Evolutionary conservation across 2,797 vertebrate genomes (phyloP).

Genomic region (Cyclura pinguis): DNA sequence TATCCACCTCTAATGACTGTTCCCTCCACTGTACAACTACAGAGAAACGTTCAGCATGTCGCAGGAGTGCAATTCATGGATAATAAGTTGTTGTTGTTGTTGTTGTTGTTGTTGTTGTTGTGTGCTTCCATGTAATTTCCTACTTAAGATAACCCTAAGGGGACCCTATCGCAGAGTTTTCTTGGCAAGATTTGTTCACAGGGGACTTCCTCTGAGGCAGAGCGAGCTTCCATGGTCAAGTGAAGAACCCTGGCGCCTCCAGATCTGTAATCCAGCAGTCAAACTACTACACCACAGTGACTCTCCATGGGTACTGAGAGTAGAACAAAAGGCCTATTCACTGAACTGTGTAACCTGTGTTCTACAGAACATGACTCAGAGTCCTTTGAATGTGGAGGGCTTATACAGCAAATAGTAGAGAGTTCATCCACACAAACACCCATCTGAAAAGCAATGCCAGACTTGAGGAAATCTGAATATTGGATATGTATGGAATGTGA

Average conservation of each 20-base stretch:
- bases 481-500: background rate
- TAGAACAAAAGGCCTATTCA: background rate
- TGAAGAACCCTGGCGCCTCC: too few relatives aligned
- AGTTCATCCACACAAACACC: background rate
- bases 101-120: too few relatives aligned
- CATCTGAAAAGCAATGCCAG: background rate
- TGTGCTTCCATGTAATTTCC: too few relatives aligned
- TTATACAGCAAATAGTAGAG: background rate
- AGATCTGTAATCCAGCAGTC: too few relatives aligned
- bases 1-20: background rate
- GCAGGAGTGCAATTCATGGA: background rate
- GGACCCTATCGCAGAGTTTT: too few relatives aligned
- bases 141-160: too few relatives aligned
- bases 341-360: background rate
- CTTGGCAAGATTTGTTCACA: too few relatives aligned
- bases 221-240: too few relatives aligned
- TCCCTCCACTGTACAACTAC: background rate
- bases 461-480: background rate
- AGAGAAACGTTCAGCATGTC: background rate
- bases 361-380: background rate
- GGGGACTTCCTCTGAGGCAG: too few relatives aligned
- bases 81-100: too few relatives aligned
- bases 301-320: background rate
- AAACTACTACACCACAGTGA: too few relatives aligned
- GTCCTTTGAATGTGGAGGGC: background rate